Conservation (phyloP, 2,113 vertebrate species). For the Mixornis gularis region DNA sequence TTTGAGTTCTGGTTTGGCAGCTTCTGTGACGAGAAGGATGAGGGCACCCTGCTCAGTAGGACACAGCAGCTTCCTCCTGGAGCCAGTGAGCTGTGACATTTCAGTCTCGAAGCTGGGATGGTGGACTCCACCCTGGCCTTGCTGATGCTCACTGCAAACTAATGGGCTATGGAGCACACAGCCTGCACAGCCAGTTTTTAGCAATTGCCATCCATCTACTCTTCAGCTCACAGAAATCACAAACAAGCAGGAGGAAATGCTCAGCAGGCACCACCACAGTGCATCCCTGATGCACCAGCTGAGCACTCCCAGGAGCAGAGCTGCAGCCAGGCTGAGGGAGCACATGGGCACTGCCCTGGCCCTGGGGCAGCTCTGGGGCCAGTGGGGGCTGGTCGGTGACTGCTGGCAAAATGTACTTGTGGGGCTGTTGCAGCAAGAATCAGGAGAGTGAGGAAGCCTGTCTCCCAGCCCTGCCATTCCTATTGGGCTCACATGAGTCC, state of each 20-base stretch:
- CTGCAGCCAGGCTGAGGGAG: neutral
- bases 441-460: neutral
- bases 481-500: neutral
- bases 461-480: neutral
- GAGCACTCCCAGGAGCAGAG: neutral
- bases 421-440: neutral
- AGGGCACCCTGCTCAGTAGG: neutral
- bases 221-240: neutral
- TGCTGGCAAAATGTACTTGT: neutral
- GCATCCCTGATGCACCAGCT: neutral
- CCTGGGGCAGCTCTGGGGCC: accelerated
- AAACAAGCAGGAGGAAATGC: neutral
- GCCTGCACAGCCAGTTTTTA: neutral
- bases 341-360: accelerated
- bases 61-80: neutral
- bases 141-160: neutral
- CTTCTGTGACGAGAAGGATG: neutral
- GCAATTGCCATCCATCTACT: neutral
- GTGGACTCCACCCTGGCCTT: neutral
- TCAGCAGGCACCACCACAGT: neutral
- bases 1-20: neutral
- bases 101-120: neutral
- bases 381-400: accelerated
- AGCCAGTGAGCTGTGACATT: neutral
- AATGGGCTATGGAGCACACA: accelerated